Evolutionary conservation across 2,113 vertebrate genomes (phyloP).

Genomic region (Brienomyrus brachyistius): DNA sequence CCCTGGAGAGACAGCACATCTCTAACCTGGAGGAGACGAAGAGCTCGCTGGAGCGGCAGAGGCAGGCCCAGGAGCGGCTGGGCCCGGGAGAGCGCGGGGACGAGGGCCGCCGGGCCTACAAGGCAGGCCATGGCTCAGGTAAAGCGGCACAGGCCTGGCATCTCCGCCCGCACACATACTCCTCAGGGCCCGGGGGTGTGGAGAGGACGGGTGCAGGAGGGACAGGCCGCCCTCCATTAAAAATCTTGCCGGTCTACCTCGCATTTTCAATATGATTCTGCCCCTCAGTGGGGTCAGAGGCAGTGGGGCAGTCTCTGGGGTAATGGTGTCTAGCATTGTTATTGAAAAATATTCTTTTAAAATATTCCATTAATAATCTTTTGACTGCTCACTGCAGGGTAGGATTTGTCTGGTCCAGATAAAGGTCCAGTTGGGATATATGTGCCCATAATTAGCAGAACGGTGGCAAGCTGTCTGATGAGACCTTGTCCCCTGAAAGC

Average conservation of each 20-base stretch:
- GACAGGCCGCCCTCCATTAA: background rate
- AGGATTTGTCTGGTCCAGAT: background rate
- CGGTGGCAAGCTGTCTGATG: background rate
- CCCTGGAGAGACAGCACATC: slow-evolving; percentile 84
- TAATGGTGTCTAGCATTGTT: background rate
- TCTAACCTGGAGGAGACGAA: slow-evolving; percentile 76
- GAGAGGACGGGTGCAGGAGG: background rate
- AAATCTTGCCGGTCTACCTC: background rate
- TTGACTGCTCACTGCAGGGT: background rate
- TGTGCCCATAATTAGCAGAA: slow-evolving; percentile 4
- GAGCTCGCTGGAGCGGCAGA: slow-evolving; percentile 79
- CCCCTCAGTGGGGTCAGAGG: background rate
- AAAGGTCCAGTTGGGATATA: background rate
- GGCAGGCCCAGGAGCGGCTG: slow-evolving; percentile 40
- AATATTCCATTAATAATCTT: background rate
- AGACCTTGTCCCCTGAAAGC: background rate
- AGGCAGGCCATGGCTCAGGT: slow-evolving; percentile 77
- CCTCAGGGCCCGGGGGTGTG: background rate
- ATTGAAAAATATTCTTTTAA: background rate
- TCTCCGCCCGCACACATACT: background rate
- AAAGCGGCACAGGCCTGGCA: slow-evolving; percentile 23
- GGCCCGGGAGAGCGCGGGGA: slow-evolving; percentile 70
- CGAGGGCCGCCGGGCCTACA: slow-evolving; percentile 77
- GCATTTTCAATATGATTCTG: background rate
- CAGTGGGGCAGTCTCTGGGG: background rate